Base-by-base conservation (phyloP, 2,888 invertebrate species). In the Drosophila algonquin region DNA sequence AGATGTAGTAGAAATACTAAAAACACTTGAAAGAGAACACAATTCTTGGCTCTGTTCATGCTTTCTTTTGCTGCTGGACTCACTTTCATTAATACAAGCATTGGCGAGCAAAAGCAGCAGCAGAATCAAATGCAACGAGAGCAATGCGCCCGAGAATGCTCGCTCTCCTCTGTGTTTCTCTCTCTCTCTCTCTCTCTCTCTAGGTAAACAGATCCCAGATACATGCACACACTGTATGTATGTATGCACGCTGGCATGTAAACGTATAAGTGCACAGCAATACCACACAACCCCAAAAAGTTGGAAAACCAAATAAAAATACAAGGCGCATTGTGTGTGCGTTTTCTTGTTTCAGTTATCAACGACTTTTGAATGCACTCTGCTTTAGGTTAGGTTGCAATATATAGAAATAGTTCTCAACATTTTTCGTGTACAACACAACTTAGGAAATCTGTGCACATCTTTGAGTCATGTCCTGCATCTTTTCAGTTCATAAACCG, bases 291-390 rank as follows among this genome's bases (percentile, higher is more conserved):
- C 88, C 88, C 83, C 80, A 83, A 85, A 71, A 83, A 82, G 88
- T 83, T 87, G 83, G 88, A 82, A 83, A 83, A 87, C 88, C 86
- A 83, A 87, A 83, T 80, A 83, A 83, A 83, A 83, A 88, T 77
- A 87, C 86, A 75, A 85, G 78, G 83, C 86, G 78, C 67, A 73
- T 70, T 81, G 73, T 70, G 67, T 87, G 70, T 67, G 63, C 73
- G 71, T 79, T 76, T 74, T 71, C 65, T 71, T 52, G 48, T 51
- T 40, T 12, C 24, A 16, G 12, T 24, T 2, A 32, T 54, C 51
- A 64, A 56, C 82, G 79, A 79, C 58, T 45, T 46, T 1, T n/a
- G 6, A 18, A 62, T 76, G 61, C 59, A 52, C 87, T 51, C n/a
- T 51, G 10, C 5, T 10, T 45, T 21, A 32, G 8, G 6, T 45